A percentile compares a stretch with the other conserved stretches of the same genome.
These are phyloP conservation scores for Osmerus mordax DNA, from an alignment of 2,113 vertebrate genomes.

Conservation along the genomic window DNA sequence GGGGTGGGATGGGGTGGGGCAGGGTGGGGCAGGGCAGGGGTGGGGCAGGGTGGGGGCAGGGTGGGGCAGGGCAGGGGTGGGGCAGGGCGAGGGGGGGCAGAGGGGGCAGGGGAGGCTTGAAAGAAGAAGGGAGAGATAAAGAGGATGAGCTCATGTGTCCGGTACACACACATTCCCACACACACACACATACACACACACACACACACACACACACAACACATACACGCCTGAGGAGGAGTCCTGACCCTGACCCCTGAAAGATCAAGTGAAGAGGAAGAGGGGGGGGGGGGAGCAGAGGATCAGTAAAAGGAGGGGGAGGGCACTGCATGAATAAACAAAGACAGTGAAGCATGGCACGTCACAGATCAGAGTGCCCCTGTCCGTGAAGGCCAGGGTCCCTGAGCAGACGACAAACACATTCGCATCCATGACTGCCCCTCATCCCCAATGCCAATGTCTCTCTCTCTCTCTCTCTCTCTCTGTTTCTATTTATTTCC, in stretches of 20 bases:
- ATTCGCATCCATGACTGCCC: neutral
- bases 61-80: neutral
- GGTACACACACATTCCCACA: neutral
- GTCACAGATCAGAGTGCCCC: neutral
- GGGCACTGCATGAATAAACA: neutral
- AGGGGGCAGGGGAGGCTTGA: no score
- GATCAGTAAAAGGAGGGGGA: neutral
- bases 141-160: neutral
- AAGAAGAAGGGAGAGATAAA: neutral
- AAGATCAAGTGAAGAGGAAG: neutral
- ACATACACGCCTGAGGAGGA: neutral
- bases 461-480: neutral
- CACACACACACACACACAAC: no score
- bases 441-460: neutral
- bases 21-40: no score
- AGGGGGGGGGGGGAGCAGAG: neutral
- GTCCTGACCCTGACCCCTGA: neutral
- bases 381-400: neutral
- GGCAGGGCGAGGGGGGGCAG: neutral
- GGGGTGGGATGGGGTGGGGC: no score
- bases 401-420: neutral
- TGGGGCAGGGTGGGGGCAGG: neutral
- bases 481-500: constrained; percentile 1
- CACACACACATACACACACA: no score
- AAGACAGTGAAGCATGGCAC: neutral